Percentiles rank a stretch among this genome's conserved stretches.
Evolutionary conservation across 2,113 vertebrate genomes (phyloP).

Genomic region (Narcine bancroftii): DNA sequence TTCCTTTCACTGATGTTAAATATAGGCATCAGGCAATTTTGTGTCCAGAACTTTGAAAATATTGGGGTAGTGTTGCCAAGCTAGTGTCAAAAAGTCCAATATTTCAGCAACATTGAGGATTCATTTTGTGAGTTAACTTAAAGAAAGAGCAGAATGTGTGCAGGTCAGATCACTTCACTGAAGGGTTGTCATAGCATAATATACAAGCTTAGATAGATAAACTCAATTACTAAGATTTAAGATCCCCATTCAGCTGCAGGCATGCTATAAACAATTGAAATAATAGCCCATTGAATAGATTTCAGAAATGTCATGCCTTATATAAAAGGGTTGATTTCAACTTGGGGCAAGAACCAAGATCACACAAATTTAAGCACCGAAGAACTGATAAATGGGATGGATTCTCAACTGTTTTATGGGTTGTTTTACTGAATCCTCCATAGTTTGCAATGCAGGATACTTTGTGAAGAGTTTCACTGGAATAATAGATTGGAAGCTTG

Average conservation of each 20-base stretch:
- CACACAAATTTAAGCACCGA: background rate
- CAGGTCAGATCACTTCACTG: background rate
- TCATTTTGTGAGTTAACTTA: background rate
- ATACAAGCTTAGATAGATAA: background rate
- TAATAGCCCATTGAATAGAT: background rate
- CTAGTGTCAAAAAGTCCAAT: background rate
- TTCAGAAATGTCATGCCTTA: background rate
- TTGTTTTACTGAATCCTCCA: background rate
- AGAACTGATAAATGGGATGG: background rate
- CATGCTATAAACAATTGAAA: background rate
- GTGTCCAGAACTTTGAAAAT: background rate
- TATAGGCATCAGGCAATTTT: background rate
- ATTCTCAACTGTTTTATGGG: too few relatives aligned
- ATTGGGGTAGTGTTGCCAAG: background rate
- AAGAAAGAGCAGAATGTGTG: background rate
- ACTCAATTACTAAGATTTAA: background rate
- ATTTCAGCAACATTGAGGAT: background rate
- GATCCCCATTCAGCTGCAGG: background rate
- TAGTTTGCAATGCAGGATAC: background rate
- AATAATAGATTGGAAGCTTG: background rate
- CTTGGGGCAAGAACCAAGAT: background rate
- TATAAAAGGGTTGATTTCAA: background rate
- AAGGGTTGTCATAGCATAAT: background rate
- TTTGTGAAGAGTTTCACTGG: background rate
- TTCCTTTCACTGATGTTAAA: conserved; percentile 6